Evolutionary conservation across 2,113 vertebrate species (phyloP).

Genomic region (Pseudopipra pipra): DNA sequence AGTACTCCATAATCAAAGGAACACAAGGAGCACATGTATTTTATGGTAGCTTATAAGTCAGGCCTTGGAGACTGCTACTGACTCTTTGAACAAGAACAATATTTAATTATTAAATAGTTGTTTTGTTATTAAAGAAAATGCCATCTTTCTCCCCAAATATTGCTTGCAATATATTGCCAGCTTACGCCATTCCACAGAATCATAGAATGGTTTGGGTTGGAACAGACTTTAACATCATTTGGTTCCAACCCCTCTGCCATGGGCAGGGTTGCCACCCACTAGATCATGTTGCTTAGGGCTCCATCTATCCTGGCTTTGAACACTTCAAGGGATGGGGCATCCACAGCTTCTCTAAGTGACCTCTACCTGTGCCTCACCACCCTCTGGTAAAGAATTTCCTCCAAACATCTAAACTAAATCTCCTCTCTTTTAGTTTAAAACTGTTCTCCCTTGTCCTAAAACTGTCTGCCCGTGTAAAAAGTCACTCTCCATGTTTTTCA

Average conservation of each 20-base stretch:
- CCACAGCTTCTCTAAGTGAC: background rate
- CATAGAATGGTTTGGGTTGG: background rate
- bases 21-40: background rate
- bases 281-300: background rate
- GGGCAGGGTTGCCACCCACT: background rate
- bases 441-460: accelerated
- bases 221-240: background rate
- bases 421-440: background rate
- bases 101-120: slow-evolving; percentile 12
- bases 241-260: background rate
- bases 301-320: background rate
- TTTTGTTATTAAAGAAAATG: slow-evolving; percentile 24
- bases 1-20: background rate
- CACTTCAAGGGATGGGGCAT: background rate
- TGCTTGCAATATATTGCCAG: background rate
- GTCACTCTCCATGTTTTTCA: background rate
- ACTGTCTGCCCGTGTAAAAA: background rate
- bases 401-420: background rate
- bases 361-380: background rate
- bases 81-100: background rate
- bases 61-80: background rate
- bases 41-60: background rate
- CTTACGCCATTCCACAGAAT: background rate
- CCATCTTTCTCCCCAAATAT: background rate
- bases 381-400: background rate